Evolutionary conservation across 2,797 vertebrate species (phyloP).

Genomic region (Tinamus major): DNA sequence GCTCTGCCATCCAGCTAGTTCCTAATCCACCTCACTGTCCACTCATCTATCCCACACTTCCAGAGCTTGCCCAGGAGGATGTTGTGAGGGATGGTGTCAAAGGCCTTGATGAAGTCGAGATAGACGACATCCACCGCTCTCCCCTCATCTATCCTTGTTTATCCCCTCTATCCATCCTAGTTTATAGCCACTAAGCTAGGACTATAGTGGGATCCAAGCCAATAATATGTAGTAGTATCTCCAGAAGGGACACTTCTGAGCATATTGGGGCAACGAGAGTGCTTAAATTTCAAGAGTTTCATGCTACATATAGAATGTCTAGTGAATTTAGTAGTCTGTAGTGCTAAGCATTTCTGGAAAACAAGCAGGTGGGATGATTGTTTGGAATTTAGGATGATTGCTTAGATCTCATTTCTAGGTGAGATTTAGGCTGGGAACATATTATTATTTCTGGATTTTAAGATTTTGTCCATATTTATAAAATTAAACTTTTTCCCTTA

Average conservation of each 20-base stretch:
- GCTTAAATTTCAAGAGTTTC: not conserved
- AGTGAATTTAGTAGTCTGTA: constrained; percentile 35
- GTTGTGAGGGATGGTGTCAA: too few species aligned
- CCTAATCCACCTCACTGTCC: too few species aligned
- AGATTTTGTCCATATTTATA: not conserved
- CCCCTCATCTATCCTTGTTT: too few species aligned
- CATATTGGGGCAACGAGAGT: not conserved
- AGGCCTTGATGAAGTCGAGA: too few species aligned
- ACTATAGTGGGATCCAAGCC: not conserved
- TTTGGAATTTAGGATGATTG: constrained; percentile 36
- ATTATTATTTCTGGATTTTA: not conserved
- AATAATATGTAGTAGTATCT: not conserved
- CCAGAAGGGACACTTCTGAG: constrained; percentile 5
- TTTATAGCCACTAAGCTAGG: too few species aligned
- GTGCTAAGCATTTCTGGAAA: not conserved
- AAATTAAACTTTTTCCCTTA: not conserved
- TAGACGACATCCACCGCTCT: too few species aligned
- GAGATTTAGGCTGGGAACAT: not conserved
- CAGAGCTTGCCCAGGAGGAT: too few species aligned
- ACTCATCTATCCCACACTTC: too few species aligned
- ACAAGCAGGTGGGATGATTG: constrained; percentile 33
- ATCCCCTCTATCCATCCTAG: too few species aligned
- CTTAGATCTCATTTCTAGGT: constrained; percentile 42
- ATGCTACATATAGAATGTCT: constrained; percentile 1
- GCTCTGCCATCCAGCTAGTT: too few species aligned